A percentile compares a stretch with the other conserved stretches of the same genome.
phyloP scores from a whole-genome alignment of 1,140 invertebrate species.

The Periplaneta americana region DNA sequence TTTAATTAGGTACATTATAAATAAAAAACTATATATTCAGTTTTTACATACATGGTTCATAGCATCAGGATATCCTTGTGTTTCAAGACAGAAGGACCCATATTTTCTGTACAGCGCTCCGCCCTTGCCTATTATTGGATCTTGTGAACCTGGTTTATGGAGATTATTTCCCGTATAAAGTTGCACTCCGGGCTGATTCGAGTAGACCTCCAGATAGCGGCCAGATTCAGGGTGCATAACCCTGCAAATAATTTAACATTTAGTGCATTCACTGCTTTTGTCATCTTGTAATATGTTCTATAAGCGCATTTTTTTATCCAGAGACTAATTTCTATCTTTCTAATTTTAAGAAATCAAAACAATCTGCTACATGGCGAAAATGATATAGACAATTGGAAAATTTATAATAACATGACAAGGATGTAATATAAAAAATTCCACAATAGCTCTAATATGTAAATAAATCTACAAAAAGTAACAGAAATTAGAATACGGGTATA shows the following conservation, averaged over 20 bases:
- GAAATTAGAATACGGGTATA: too few species aligned
- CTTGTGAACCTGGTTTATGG: slow-evolving; percentile 40
- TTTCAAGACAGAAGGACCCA: slow-evolving; percentile 82
- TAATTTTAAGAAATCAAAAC: too few species aligned
- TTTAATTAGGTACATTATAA: too few species aligned
- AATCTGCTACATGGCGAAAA: too few species aligned
- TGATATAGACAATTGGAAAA: too few species aligned
- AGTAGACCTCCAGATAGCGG: slow-evolving; percentile 66
- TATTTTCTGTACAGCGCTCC: slow-evolving; percentile 66
- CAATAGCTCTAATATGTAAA: too few species aligned
- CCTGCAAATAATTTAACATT: slow-evolving; percentile 37
- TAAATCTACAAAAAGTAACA: too few species aligned
- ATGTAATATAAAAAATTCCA: too few species aligned
- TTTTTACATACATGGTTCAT: slow-evolving; percentile 65
- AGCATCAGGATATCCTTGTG: slow-evolving; percentile 89
- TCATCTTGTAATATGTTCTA: too few species aligned
- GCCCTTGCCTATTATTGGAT: slow-evolving; percentile 57
- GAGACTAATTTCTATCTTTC: too few species aligned
- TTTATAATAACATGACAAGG: too few species aligned
- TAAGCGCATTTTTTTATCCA: neutral
- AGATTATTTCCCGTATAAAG: slow-evolving; percentile 83
- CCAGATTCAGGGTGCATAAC: slow-evolving; percentile 63
- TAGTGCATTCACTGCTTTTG: neutral
- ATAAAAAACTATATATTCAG: too few species aligned
- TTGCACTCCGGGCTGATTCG: slow-evolving; percentile 85